phyloP scores from a whole-genome alignment of 2,888 invertebrate genomes.

The Artemia sinica region DNA sequence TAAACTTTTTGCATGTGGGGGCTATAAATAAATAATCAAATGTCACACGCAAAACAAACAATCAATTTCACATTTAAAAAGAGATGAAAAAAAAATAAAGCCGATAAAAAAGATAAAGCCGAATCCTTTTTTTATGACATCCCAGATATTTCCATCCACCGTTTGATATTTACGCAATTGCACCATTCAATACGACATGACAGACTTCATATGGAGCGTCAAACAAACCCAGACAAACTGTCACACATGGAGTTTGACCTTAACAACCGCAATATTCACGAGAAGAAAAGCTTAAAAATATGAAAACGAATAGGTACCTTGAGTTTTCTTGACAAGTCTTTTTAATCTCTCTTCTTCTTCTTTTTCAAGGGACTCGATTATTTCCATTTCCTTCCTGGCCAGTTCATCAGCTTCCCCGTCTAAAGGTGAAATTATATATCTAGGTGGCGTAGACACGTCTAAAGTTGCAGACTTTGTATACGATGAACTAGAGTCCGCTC shows the following conservation, averaged over 20 bases:
- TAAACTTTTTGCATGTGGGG: no score
- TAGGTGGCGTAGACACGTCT: not conserved
- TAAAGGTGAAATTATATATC: not conserved
- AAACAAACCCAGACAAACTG: not conserved
- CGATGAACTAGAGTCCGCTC: no score
- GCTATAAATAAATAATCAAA: no score
- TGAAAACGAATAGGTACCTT: not conserved
- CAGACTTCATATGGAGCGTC: not conserved
- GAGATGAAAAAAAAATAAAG: no score
- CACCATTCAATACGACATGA: not conserved
- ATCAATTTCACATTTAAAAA: no score
- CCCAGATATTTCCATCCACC: not conserved
- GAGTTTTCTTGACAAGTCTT: constrained; percentile 2
- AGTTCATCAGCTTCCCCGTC: constrained; percentile 55
- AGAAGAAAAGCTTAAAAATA: not conserved
- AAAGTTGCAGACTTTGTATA: not conserved
- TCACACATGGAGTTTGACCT: not conserved
- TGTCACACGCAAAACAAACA: no score
- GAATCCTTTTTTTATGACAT: not conserved
- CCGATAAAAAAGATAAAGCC: no score
- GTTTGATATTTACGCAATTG: not conserved
- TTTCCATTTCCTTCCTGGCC: constrained; percentile 45
- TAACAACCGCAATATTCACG: not conserved
- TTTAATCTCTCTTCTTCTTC: constrained; percentile 49
- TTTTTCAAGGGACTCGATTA: constrained; percentile 45